These are phyloP conservation scores for Odocoileus virginianus DNA, from an alignment of 2,113 vertebrate species.

Conservation along the genomic window DNA sequence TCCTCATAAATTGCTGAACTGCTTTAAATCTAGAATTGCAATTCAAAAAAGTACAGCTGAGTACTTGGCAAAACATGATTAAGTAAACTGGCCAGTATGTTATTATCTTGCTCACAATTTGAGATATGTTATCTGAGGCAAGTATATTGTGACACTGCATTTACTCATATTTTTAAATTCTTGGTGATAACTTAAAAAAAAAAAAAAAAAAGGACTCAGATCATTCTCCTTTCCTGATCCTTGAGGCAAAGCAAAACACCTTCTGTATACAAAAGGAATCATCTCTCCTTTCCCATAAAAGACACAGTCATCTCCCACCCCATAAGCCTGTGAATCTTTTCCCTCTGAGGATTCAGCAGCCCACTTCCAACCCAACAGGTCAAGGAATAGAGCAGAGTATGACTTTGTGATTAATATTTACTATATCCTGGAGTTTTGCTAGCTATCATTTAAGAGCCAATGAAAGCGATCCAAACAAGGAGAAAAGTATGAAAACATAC, in stretches of 20 bases:
- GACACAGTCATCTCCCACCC: background rate
- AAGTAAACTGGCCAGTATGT: constrained; percentile 44
- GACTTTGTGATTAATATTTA: background rate
- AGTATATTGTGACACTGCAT: background rate
- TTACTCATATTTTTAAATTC: background rate
- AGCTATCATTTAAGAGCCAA: background rate
- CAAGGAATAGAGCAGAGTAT: background rate
- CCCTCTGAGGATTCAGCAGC: background rate
- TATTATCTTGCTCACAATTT: background rate
- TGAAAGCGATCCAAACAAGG: background rate
- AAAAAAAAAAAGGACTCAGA: background rate
- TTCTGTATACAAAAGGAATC: background rate
- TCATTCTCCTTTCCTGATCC: constrained; percentile 20
- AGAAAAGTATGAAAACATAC: background rate
- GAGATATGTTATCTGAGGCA: background rate
- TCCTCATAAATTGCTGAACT: constrained; percentile 47
- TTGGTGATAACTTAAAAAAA: background rate
- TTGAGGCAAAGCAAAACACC: background rate
- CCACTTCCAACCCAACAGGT: background rate
- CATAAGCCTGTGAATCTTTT: background rate
- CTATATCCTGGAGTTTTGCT: background rate
- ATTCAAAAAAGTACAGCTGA: constrained; percentile 46
- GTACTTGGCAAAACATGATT: constrained; percentile 55
- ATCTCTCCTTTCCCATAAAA: background rate
- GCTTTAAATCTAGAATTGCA: constrained; percentile 61